A percentile compares a stretch with the other conserved stretches of the same genome.
These are phyloP conservation scores for Helicoverpa armigera DNA, from an alignment of 1,140 invertebrate species.

Conservation along the genomic window DNA sequence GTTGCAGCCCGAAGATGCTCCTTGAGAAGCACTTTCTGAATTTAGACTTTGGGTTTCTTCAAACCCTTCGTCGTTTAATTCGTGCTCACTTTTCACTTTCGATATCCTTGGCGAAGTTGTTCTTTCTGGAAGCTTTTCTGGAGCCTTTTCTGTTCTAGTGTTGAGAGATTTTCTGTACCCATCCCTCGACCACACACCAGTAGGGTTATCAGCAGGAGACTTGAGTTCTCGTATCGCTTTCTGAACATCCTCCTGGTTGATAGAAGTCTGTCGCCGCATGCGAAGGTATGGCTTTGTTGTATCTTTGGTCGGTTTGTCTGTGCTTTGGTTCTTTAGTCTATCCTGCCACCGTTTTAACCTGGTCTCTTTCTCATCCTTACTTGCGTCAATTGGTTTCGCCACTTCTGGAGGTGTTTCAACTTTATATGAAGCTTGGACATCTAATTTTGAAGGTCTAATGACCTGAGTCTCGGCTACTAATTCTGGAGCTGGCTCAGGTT, in stretches of 20 bases:
- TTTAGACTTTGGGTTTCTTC: conserved; percentile 95
- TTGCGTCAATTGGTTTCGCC: conserved; percentile 69
- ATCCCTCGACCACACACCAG: conserved; percentile 85
- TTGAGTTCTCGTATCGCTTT: conserved; percentile 88
- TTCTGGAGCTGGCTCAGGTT: conserved; percentile 80
- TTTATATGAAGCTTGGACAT: conserved; percentile 82
- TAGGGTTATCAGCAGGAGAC: conserved; percentile 87
- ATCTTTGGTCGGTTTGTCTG: conserved; percentile 80
- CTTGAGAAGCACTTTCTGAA: conserved; percentile 94
- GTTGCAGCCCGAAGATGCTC: conserved; percentile 91
- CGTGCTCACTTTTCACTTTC: conserved; percentile 88
- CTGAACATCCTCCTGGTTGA: conserved; percentile 89
- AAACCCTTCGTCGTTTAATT: conserved; percentile 95
- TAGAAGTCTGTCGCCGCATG: conserved; percentile 87
- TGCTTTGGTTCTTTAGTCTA: conserved; percentile 85
- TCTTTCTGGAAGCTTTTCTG: conserved; percentile 66
- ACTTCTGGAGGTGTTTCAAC: conserved; percentile 74
- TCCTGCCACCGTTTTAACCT: conserved; percentile 89
- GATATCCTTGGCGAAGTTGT: conserved; percentile 77
- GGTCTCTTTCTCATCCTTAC: conserved; percentile 88
- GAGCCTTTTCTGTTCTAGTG: conserved; percentile 65
- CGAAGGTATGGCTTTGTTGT: conserved; percentile 72
- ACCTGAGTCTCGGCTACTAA: conserved; percentile 86
- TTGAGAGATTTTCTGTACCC: conserved; percentile 78
- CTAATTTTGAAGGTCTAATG: conserved; percentile 83